These are phyloP conservation scores for Pterocles orientalis DNA, from an alignment of 2,113 vertebrate species.

Conservation along the genomic window DNA sequence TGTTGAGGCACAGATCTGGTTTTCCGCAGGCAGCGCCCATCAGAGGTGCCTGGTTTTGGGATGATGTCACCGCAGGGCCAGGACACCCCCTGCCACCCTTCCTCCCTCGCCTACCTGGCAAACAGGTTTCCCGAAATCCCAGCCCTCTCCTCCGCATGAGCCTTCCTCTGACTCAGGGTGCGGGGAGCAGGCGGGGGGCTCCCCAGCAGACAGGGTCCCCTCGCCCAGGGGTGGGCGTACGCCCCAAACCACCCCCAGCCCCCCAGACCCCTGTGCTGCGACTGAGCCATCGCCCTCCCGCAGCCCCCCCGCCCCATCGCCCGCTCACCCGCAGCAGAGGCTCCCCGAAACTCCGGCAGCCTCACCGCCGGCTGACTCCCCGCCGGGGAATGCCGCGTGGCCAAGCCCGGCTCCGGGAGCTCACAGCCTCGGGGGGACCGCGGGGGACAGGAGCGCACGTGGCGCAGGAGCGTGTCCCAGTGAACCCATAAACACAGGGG, in stretches of 20 bases:
- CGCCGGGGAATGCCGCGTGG: background rate
- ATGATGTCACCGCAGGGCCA: background rate
- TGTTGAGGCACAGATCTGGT: too few species aligned
- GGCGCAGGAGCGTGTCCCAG: background rate
- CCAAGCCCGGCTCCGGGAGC: background rate
- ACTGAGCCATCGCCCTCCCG: background rate
- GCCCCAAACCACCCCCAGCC: background rate
- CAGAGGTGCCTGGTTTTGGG: background rate
- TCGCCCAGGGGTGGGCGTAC: background rate
- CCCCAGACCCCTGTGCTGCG: background rate
- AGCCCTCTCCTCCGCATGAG: background rate
- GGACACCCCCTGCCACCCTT: slow-evolving; percentile 6
- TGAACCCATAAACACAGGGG: background rate
- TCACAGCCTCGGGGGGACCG: background rate
- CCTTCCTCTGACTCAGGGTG: slow-evolving; percentile 8
- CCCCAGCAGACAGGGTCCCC: background rate
- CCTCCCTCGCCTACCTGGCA: background rate
- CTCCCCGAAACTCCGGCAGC: background rate
- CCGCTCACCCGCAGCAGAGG: background rate
- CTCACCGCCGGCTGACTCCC: background rate
- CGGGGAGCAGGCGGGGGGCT: background rate
- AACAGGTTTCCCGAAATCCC: slow-evolving; percentile 45
- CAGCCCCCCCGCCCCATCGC: background rate
- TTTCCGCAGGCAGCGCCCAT: background rate
- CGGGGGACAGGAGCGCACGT: background rate